Percentiles rank a stretch among this genome's conserved stretches.
These are phyloP conservation scores for Aspidiotus destructor DNA, from an alignment of 2,888 invertebrate species.

Conservation along the genomic window DNA sequence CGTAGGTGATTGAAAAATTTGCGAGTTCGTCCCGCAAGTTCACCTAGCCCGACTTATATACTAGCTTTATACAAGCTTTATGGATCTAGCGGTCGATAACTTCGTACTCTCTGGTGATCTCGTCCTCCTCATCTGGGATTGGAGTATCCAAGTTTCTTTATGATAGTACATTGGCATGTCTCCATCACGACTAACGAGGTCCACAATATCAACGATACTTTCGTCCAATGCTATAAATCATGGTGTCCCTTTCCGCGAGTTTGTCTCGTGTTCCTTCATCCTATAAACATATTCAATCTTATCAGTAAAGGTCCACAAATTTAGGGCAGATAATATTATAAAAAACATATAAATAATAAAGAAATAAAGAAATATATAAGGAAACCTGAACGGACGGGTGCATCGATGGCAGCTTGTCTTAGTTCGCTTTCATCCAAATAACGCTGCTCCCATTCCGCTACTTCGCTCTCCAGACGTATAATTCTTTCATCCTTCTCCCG, in stretches of 20 bases:
- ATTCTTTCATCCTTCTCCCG: conserved; percentile 62
- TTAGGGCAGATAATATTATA: background rate
- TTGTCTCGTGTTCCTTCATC: conserved; percentile 79
- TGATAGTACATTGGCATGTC: too few species aligned
- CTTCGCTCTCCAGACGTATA: conserved; percentile 65
- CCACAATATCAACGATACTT: conserved; percentile 87
- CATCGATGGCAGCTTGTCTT: conserved; percentile 69
- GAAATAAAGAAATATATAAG: too few species aligned
- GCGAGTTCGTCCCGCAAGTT: too few species aligned
- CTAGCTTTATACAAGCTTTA: too few species aligned
- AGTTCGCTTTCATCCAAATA: conserved; percentile 72
- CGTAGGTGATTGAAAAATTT: too few species aligned
- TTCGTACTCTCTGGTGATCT: too few species aligned
- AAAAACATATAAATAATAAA: too few species aligned
- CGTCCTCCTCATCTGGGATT: too few species aligned
- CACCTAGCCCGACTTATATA: too few species aligned
- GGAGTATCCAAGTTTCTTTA: too few species aligned
- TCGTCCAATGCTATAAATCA: conserved; percentile 85
- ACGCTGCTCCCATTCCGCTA: conserved; percentile 76
- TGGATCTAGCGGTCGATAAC: too few species aligned
- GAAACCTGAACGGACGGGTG: too few species aligned
- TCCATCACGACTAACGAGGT: conserved; percentile 90
- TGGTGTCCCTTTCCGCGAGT: conserved; percentile 77
- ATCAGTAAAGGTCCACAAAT: background rate
- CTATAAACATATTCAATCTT: conserved; percentile 44